These are phyloP conservation scores for Brachionus asplanchnoidis DNA, from an alignment of 1,140 invertebrate species.

Conservation along the genomic window DNA sequence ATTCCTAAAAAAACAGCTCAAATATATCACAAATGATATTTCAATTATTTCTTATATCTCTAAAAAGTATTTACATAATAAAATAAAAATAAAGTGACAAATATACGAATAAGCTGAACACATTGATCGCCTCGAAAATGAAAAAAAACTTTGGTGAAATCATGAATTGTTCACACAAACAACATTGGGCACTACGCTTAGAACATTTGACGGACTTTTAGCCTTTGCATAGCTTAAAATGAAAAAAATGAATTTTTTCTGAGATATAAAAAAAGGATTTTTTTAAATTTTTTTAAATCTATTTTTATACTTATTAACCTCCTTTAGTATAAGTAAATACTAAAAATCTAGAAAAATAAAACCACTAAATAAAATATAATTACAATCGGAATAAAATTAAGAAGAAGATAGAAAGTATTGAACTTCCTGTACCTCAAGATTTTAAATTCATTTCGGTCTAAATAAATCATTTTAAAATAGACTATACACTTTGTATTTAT, in stretches of 20 bases:
- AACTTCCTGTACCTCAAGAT: no score
- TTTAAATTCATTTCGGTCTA: no score
- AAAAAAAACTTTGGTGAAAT: not conserved
- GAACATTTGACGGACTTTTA: not conserved
- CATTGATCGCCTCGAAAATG: not conserved
- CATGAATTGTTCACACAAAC: constrained; percentile 1
- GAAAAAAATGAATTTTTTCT: not conserved
- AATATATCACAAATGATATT: not conserved
- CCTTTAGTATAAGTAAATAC: no score
- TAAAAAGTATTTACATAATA: not conserved
- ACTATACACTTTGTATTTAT: no score
- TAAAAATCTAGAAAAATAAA: no score
- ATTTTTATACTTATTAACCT: no score
- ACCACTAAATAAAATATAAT: no score
- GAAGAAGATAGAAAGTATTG: no score
- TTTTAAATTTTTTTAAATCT: no score
- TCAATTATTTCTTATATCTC: not conserved
- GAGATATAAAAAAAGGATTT: not conserved
- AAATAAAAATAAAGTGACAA: not conserved
- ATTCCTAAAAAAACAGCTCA: not conserved
- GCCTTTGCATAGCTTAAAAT: not conserved
- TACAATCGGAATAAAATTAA: no score
- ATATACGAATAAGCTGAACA: not conserved
- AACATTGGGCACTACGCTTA: not conserved
- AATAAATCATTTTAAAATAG: no score